Base-by-base conservation (phyloP, 2,113 vertebrate genomes). In the Phyllopteryx taeniolatus region DNA sequence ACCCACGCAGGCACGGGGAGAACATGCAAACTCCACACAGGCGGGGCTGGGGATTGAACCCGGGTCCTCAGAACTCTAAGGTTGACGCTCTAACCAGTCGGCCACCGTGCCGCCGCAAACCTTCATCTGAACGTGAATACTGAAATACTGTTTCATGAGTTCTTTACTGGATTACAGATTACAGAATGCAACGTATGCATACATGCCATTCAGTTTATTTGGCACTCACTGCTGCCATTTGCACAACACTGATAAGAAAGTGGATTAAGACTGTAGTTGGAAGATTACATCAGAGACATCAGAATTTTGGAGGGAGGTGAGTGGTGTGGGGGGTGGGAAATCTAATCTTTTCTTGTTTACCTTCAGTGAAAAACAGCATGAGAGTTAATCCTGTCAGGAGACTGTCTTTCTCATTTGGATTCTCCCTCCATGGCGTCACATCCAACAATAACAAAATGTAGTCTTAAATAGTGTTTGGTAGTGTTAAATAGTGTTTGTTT, bases 401-500 rank as follows among this genome's bases (percentile, higher is more conserved):
- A 56, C 54, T 3, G 31, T n/a, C 11, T 35, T 76, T 27, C 42
- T 61, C 7, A 27, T 56, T 9, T 53, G 12, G 31, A n/a, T 73
- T 61, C 42, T 73, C 33, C 69, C 35, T 70, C 65, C 56, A 54
- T 81, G 61, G 66, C 35, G 71, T 82, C 73, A 76, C 72, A 60
- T 73, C 51, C 77, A 74, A 76, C 72, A 39, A 71, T 76, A 65
- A 22, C 8, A n/a, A 10, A n/a, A 4, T 20, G 19, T 14, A 2
- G 6, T 17, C 14, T 73, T 67, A 75, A 80, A 72, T 31, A 70
- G 44, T 43, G 70, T 59, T 80, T 13, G 44, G 31, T 49, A 4
- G 12, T 49, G 27, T 72, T 65, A 74, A 79, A 71, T n/a, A 68
- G 44, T 47, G 70, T 62, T 81, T 14, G 44, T 31, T 65, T 70